A percentile compares a stretch with the other conserved stretches of the same genome.
phyloP scores from a whole-genome alignment of 2,888 invertebrate genomes.

The Hypercompe scribonia region DNA sequence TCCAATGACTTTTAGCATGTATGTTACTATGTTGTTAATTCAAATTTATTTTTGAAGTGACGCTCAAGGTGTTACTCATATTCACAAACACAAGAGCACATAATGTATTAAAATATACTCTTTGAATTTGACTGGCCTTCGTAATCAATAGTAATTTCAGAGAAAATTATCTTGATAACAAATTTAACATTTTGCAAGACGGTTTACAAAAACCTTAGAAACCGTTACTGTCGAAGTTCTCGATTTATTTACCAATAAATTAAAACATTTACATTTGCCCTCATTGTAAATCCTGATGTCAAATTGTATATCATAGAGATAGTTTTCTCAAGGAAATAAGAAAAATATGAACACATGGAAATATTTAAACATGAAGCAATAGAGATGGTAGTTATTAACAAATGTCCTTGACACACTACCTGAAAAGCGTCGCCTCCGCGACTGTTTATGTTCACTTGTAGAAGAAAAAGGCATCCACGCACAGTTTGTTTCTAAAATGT shows the following conservation, averaged over 20 bases:
- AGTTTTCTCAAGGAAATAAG: background rate
- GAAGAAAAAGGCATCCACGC: constrained; percentile 42
- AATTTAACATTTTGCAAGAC: no score
- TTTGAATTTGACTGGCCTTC: background rate
- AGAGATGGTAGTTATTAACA: background rate
- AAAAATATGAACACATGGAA: background rate
- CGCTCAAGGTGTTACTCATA: background rate
- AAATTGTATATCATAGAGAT: background rate
- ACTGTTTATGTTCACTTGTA: constrained; percentile 46
- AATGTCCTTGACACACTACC: constrained; percentile 56
- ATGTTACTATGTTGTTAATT: no score
- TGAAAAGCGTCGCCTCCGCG: constrained; percentile 45
- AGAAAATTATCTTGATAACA: background rate
- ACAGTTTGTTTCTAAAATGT: constrained; percentile 27
- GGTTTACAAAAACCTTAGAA: background rate
- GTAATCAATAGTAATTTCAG: background rate
- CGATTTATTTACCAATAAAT: background rate
- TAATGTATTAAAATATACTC: background rate
- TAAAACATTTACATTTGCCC: background rate
- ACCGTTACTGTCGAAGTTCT: background rate
- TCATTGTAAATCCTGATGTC: background rate
- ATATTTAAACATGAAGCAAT: background rate
- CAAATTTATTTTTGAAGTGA: background rate
- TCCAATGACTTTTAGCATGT: background rate
- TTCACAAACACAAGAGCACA: background rate